Evolutionary conservation across 1,140 invertebrate species (phyloP).

Genomic region (Rhynchophorus ferrugineus): DNA sequence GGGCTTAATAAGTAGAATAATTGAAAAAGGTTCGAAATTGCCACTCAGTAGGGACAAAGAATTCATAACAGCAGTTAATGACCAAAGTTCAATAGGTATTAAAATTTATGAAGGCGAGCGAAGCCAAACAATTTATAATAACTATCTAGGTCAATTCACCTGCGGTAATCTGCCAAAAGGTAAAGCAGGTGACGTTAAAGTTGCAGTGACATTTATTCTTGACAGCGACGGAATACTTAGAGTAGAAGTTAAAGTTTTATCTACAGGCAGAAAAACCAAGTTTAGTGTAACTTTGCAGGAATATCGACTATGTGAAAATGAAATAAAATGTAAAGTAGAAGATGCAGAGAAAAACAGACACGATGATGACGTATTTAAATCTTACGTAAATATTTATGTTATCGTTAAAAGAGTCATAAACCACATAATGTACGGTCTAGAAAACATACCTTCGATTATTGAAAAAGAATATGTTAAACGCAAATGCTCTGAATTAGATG

Average conservation of each 20-base stretch:
- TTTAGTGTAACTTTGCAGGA: slow-evolving; percentile 1
- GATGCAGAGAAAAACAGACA: background rate
- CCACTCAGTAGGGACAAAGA: background rate
- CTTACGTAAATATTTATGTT: too few relatives aligned
- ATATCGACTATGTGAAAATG: slow-evolving; percentile 3
- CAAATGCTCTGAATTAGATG: too few relatives aligned
- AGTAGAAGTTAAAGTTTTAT: background rate
- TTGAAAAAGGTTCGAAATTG: slow-evolving; percentile 14
- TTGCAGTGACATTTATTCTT: slow-evolving; percentile 9
- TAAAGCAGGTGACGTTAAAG: slow-evolving; percentile 6
- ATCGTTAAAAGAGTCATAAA: too few relatives aligned
- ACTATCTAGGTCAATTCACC: slow-evolving; percentile 9
- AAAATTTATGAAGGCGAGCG: slow-evolving; percentile 22
- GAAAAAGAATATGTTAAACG: too few relatives aligned
- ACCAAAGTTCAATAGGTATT: slow-evolving; percentile 5
- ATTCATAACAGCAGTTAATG: slow-evolving; percentile 4
- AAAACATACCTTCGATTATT: too few relatives aligned
- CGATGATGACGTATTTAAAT: slow-evolving; percentile 4
- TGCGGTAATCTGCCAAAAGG: slow-evolving; percentile 13
- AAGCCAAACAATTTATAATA: slow-evolving; percentile 11
- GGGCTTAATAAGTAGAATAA: slow-evolving; percentile 7
- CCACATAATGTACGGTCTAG: too few relatives aligned
- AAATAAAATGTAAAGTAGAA: background rate
- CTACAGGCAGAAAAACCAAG: slow-evolving; percentile 3
- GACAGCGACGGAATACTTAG: slow-evolving; percentile 21